phyloP scores from a whole-genome alignment of 35 echinoderm and acorn worm genomes.

The Chiridota heheva region DNA sequence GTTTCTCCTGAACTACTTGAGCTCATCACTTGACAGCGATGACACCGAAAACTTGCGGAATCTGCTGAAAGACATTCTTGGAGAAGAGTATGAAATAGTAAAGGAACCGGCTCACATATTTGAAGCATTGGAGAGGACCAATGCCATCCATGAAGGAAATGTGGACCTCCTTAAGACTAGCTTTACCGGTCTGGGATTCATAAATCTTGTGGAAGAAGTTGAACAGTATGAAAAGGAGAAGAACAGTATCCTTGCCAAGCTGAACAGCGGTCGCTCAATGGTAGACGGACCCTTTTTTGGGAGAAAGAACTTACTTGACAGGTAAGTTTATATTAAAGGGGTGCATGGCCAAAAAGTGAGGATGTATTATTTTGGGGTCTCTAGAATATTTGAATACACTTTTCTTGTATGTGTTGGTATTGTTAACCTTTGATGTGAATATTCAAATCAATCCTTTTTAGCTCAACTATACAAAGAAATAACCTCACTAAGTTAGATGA shows the following conservation, averaged over 20 bases:
- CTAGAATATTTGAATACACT: too few species aligned
- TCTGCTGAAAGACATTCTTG: constrained; percentile 30
- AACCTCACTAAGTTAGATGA: too few species aligned
- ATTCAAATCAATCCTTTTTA: not conserved
- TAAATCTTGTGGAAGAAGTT: constrained; percentile 55
- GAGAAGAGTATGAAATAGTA: not conserved
- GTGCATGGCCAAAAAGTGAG: not conserved
- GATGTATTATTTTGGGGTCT: too few species aligned
- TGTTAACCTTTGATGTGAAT: not conserved
- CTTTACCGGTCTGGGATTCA: not conserved
- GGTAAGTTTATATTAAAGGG: constrained; percentile 4
- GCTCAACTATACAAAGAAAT: not conserved
- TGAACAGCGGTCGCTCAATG: constrained; percentile 33
- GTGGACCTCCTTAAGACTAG: not conserved
- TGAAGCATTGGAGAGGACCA: constrained; percentile 23
- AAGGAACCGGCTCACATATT: constrained; percentile 7
- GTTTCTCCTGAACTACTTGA: constrained; percentile 1
- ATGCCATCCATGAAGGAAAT: constrained; percentile 31
- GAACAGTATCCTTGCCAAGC: constrained; percentile 42
- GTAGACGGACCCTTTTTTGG: constrained; percentile 84
- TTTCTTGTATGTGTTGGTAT: too few species aligned
- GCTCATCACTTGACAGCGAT: not conserved
- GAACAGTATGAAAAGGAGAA: constrained; percentile 66
- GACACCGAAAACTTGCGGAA: not conserved
- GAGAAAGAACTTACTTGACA: constrained; percentile 57